A percentile compares a stretch with the other conserved stretches of the same genome.
These are phyloP conservation scores for Rhopalosiphum maidis DNA, from an alignment of 1,140 invertebrate species.

Conservation along the genomic window DNA sequence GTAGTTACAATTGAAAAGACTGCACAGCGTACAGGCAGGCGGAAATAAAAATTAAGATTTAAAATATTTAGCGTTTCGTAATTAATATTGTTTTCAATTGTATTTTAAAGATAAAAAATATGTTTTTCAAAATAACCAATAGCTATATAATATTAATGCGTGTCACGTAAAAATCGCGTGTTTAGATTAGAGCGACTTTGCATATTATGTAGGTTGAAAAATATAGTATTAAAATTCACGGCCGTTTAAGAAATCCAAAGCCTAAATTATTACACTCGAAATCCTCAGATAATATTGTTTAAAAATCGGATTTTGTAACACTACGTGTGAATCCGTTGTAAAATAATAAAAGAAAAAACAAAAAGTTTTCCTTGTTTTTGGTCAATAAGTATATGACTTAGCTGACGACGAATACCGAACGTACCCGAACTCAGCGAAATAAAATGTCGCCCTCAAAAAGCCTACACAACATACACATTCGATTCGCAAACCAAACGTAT, in stretches of 20 bases:
- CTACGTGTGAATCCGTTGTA: neutral
- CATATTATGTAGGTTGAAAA: neutral
- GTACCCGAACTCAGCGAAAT: neutral
- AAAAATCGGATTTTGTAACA: neutral
- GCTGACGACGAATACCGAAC: conserved; percentile 20
- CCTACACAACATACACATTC: neutral
- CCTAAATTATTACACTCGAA: neutral
- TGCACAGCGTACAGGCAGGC: neutral
- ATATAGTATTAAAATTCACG: neutral
- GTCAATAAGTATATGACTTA: conserved; percentile 16
- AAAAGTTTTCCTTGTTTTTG: neutral
- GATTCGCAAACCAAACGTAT: neutral
- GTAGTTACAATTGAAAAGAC: neutral
- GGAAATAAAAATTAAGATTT: neutral
- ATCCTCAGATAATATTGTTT: neutral
- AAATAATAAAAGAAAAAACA: neutral
- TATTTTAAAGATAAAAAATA: neutral
- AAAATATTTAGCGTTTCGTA: neutral
- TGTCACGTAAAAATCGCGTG: neutral
- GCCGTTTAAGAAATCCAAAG: neutral
- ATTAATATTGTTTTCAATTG: conserved; percentile 9
- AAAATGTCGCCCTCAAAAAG: conserved; percentile 25
- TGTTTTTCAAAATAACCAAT: neutral
- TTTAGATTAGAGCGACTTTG: neutral
- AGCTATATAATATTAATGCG: neutral